phyloP scores from a whole-genome alignment of 1,140 invertebrate species.

The Saccostrea cuccullata region DNA sequence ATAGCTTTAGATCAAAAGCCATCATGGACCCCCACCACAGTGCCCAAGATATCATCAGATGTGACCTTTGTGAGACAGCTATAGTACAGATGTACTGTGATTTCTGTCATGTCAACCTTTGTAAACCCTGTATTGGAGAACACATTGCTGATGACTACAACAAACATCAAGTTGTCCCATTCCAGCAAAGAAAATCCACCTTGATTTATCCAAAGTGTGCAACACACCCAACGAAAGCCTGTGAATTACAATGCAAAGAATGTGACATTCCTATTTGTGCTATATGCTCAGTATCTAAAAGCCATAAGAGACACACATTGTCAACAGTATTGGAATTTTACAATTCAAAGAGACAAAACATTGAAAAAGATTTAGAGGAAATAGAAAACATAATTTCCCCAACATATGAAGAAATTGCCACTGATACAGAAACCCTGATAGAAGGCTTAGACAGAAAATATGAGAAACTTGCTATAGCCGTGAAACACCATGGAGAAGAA shows the following conservation, averaged over 20 bases:
- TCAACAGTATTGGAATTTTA: neutral
- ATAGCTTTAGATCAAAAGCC: neutral
- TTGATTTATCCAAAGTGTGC: neutral
- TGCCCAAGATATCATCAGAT: neutral
- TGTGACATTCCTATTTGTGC: no score
- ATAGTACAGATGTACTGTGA: slow-evolving; percentile 17
- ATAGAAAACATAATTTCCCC: neutral
- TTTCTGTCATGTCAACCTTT: slow-evolving; percentile 4
- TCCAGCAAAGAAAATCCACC: neutral
- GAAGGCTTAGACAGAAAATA: neutral
- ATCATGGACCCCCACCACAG: neutral
- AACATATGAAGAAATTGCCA: neutral
- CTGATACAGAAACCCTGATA: neutral
- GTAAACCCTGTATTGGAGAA: neutral
- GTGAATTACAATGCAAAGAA: no score
- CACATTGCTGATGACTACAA: neutral
- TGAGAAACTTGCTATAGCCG: neutral
- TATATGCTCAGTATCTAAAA: no score
- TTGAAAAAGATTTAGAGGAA: neutral
- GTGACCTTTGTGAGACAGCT: slow-evolving; percentile 8
- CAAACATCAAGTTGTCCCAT: neutral
- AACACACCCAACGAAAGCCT: no score
- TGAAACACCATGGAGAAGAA: neutral
- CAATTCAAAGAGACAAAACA: neutral
- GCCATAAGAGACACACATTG: neutral